Evolutionary conservation across 1,140 invertebrate genomes (phyloP), one percentile per base, ranked within the genome.

Genomic region (Trichonephila clavipes): DNA sequence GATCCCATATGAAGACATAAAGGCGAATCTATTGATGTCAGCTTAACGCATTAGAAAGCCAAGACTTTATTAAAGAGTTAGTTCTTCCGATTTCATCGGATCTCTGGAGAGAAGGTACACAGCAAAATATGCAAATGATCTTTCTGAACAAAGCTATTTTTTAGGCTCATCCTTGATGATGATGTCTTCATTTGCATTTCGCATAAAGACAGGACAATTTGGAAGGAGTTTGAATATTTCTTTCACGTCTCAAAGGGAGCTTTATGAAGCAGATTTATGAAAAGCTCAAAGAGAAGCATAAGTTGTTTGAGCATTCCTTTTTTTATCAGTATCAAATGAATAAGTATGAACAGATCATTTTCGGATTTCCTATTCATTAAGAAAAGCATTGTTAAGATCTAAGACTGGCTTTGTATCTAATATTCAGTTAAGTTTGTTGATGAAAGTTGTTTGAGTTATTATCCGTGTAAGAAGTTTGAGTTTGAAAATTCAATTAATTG

Each of bases 101-200:
- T 77, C 69, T 40, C 69, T 12, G 18, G 69, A 7, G 34, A 34
- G 0, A 28, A 18, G 69, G 28, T 1, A 77, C 69, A 34, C 28
- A 34, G 28, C 28, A 77, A 77, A 77, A 77, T 77, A 77, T 77
- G 69, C 69, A 77, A 77, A 77, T 28, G 69, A 77, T 77, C 69
- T 34, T 28, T 24, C 28, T 6, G 28, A 34, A 77, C 24, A 77
- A 77, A 16, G 28, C 69, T 14, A 34, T 34, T 77, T 77, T 40
- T 77, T 77, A 0, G 16, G 44, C 28, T n/a, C 66, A 24, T 16
- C 61, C 19, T 28, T 34, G 34, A 59, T 77, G 72, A 77, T 89
- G 66, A 72, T 77, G 88, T 12, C 61, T 51, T 69, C 66, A 77
- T 89, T 89, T 89, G 44, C 66, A 89, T 89, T 89, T 72, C 72